These are phyloP conservation scores for Hiodon alosoides DNA, from an alignment of 2,113 vertebrate genomes.

Conservation along the genomic window DNA sequence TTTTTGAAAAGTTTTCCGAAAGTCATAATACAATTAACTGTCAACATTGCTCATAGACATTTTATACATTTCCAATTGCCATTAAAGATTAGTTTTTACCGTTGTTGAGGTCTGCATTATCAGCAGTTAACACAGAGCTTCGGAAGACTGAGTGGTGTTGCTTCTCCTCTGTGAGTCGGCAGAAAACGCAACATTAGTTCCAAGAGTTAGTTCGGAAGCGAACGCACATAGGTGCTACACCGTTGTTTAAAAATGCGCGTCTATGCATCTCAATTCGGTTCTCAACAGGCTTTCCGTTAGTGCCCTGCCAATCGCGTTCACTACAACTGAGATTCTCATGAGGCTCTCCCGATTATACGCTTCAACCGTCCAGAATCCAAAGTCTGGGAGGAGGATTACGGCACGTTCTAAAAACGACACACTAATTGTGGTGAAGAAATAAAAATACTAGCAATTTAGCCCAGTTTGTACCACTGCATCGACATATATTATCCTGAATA, in stretches of 20 bases:
- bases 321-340: not conserved
- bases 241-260: not conserved
- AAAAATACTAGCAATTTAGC: not conserved
- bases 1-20: not conserved
- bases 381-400: slow-evolving; percentile 19
- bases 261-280: not conserved
- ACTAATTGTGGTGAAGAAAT: slow-evolving; percentile 9
- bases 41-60: too few species aligned
- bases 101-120: not conserved
- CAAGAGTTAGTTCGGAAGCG: not conserved
- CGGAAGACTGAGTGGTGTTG: not conserved
- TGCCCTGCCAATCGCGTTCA: not conserved
- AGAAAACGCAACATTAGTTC: not conserved
- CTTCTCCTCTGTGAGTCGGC: slow-evolving; percentile 8
- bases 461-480: not conserved
- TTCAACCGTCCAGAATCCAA: not conserved
- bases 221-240: not conserved
- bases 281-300: not conserved
- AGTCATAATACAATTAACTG: not conserved
- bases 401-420: slow-evolving; percentile 17
- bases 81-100: slow-evolving; percentile 6
- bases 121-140: not conserved
- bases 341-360: slow-evolving; percentile 19
- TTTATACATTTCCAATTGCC: too few species aligned
- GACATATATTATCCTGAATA: not conserved